Base-by-base conservation (phyloP, 2,113 vertebrate species). In the Ursus arctos region DNA sequence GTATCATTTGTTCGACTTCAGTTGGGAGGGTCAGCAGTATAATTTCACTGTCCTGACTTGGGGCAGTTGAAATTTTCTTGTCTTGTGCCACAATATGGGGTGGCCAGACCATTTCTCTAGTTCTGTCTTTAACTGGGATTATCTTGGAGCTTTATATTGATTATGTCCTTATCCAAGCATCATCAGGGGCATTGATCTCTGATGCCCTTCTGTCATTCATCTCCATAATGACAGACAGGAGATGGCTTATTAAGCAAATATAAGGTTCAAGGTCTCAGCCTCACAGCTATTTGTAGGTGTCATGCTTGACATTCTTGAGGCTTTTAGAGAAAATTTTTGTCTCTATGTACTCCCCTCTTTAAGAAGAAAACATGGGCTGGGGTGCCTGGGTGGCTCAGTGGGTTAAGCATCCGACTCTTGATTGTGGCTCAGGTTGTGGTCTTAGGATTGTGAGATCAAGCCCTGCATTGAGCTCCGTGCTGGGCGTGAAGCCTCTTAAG, bases 81-180 rank as follows among this genome's bases (percentile, higher is more conserved):
- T 80, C 36, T 31, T 71, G 36, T 71, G 74, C 51, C 40, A 59
- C 40, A 36, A 18, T 31, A 71, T 49, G 36, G 31, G 47, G 5
- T 88, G 49, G 24, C 40, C 49, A 94, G 49, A 79, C 6, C 63
- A 57, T 40, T 94, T 69, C 33, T 80, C 61, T 88, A 19, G 14
- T 80, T 72, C 28, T 92, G 28, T 71, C 67, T 94, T 88, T 61
- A 89, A 76, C 71, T 71, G 74, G 59, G 84, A 71, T 90, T 77
- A 76, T 49, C 65, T 40, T 71, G 21, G 36, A 79, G 49, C 28
- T 47, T 94, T 67, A 47, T 79, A 28, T 22, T 55, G 36, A 26
- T n/a, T 59, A 49, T 71, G 22, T 59, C 22, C 12, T 80, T 81
- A 71, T n/a, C 36, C 72, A 87, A 10, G 36, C 40, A 19, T 80